These are phyloP conservation scores for Brachionus angularis DNA, from an alignment of 1,140 invertebrate genomes.

Conservation along the genomic window DNA sequence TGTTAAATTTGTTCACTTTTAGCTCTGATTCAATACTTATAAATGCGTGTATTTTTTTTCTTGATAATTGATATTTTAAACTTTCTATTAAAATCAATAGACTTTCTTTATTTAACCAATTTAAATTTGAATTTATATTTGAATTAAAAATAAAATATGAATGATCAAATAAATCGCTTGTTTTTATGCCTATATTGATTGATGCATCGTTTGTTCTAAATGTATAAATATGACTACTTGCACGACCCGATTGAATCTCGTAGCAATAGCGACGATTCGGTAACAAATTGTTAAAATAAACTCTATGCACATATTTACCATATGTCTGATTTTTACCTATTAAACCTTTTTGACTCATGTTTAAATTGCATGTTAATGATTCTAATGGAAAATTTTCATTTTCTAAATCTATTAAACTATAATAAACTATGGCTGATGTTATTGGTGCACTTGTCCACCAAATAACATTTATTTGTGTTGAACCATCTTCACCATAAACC, in stretches of 20 bases:
- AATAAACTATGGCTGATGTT: conserved; percentile 17
- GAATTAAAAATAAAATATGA: conserved; percentile 18
- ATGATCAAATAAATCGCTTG: not conserved
- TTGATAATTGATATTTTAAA: not conserved
- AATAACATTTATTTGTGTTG: conserved; percentile 8
- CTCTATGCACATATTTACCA: conserved; percentile 9
- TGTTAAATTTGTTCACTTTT: not conserved
- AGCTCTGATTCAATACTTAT: not conserved
- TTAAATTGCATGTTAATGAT: not conserved
- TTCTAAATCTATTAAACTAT: not conserved
- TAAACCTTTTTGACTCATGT: not conserved
- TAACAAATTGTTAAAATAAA: not conserved
- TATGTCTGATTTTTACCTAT: not conserved
- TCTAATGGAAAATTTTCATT: not conserved
- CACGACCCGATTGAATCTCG: conserved; percentile 11
- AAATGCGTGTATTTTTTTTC: conserved; percentile 8
- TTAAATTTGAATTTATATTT: not conserved
- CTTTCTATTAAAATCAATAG: conserved; percentile 7
- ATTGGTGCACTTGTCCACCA: conserved; percentile 14
- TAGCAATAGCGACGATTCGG: conserved; percentile 3
- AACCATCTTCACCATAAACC: not conserved
- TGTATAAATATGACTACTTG: conserved; percentile 8
- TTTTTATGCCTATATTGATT: not conserved
- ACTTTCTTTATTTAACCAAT: not conserved
- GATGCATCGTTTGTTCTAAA: not conserved